Percentiles rank a stretch among this genome's conserved stretches.
These are phyloP conservation scores for Chlorospingus semifuscus DNA, from an alignment of 2,797 vertebrate genomes.

Conservation along the genomic window DNA sequence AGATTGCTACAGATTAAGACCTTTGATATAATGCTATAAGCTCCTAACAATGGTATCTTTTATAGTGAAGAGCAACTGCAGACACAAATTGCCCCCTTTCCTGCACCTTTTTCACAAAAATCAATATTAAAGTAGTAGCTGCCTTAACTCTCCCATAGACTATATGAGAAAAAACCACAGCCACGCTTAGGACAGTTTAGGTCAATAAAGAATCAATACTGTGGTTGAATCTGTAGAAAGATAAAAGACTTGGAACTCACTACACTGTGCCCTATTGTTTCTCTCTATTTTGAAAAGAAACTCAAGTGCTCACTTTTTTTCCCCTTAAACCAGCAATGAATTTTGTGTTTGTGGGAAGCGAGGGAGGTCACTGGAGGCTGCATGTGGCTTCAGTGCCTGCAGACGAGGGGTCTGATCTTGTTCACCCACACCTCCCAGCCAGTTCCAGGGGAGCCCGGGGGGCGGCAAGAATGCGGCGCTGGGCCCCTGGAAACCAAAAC, in stretches of 20 bases:
- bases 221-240: conserved; percentile 91
- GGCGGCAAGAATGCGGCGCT: not conserved
- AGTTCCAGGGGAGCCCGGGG: conserved; percentile 40
- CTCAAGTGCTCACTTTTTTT: conserved; percentile 70
- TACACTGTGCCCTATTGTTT: conserved; percentile 81
- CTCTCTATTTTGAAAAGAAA: conserved; percentile 77
- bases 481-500: conserved; percentile 41
- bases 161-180: conserved; percentile 82
- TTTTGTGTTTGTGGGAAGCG: conserved; percentile 64
- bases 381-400: conserved; percentile 58
- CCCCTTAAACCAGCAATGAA: conserved; percentile 58
- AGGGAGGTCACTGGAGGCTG: conserved; percentile 50
- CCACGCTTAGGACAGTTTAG: conserved; percentile 87
- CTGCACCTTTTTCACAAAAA: conserved; percentile 83
- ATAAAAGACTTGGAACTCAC: conserved; percentile 89
- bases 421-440: conserved; percentile 61
- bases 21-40: conserved; percentile 84
- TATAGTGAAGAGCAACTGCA: conserved; percentile 81
- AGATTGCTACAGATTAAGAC: conserved; percentile 81
- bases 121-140: conserved; percentile 85
- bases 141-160: conserved; percentile 83
- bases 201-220: conserved; percentile 98
- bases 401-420: conserved; percentile 52
- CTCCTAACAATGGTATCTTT: conserved; percentile 82
- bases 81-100: conserved; percentile 82